These are phyloP conservation scores for Hartigia nigra DNA, from an alignment of 2,888 invertebrate genomes.

Conservation along the genomic window DNA sequence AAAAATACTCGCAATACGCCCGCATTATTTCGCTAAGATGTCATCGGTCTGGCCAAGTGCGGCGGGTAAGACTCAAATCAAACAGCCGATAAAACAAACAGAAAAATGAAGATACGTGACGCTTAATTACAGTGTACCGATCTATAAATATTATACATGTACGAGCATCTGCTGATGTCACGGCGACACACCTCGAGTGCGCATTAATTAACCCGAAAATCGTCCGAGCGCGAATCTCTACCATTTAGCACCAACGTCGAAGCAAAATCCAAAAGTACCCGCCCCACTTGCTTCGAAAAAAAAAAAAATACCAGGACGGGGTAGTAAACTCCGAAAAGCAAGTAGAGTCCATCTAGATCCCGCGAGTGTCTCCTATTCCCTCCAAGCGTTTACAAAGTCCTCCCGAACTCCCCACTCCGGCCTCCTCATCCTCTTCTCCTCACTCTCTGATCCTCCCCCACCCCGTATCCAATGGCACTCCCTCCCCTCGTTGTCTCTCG, in stretches of 20 bases:
- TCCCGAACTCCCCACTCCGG: background rate
- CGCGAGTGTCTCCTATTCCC: conserved; percentile 1
- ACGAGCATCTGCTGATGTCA: background rate
- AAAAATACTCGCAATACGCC: background rate
- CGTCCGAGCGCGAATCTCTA: background rate
- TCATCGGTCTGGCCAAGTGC: background rate
- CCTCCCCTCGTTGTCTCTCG: conserved; percentile 15
- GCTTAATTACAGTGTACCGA: background rate
- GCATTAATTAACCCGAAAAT: background rate
- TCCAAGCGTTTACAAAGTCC: conserved; percentile 2
- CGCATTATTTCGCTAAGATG: background rate
- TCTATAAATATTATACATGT: background rate
- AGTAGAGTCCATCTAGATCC: background rate
- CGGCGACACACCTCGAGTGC: background rate
- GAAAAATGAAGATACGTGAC: background rate
- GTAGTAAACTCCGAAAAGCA: background rate
- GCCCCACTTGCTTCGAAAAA: background rate
- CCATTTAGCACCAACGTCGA: background rate
- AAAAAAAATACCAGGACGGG: background rate
- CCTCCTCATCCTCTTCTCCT: conserved; percentile 12
- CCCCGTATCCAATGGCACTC: conserved; percentile 29
- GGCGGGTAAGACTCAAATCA: background rate
- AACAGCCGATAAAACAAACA: background rate
- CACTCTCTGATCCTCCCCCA: conserved; percentile 34
- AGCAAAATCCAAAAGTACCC: background rate